Conservation (phyloP, 2,797 vertebrate species). For the Myioborus miniatus region DNA sequence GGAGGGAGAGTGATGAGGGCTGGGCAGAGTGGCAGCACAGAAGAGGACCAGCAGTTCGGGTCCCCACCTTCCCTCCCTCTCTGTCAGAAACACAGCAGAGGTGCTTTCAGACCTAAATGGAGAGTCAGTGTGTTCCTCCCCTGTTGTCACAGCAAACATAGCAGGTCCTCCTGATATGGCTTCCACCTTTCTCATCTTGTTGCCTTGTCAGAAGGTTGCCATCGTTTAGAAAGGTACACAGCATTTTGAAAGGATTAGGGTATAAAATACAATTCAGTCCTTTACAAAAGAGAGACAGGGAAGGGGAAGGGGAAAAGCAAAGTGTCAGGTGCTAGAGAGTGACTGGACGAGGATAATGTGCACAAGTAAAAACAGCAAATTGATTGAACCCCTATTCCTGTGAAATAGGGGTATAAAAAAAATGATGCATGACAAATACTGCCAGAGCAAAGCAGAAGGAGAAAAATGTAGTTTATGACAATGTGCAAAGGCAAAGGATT, state of each 20-base stretch:
- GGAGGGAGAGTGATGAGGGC: neutral
- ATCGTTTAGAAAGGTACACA: constrained; percentile 74
- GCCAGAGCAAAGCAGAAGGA: neutral
- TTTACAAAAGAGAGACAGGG: neutral
- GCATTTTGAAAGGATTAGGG: constrained; percentile 79
- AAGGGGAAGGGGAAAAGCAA: neutral
- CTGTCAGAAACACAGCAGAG: constrained; percentile 62
- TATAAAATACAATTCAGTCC: constrained; percentile 61
- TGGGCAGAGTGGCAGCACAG: constrained; percentile 6
- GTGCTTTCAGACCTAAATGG: constrained; percentile 72
- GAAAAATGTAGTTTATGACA: neutral
- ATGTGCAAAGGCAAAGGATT: neutral
- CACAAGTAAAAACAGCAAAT: neutral
- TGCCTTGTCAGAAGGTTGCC: constrained; percentile 82
- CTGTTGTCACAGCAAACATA: constrained; percentile 82
- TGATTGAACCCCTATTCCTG: neutral
- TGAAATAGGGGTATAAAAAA: neutral
- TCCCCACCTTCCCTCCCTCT: constrained; percentile 32
- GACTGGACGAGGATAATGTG: constrained; percentile 4
- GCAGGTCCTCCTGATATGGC: constrained; percentile 74
- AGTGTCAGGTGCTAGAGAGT: constrained; percentile 72
- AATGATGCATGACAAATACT: neutral
- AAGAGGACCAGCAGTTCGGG: neutral
- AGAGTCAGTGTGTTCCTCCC: constrained; percentile 71
- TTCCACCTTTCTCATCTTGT: constrained; percentile 70